phyloP scores from a whole-genome alignment of 1,140 invertebrate genomes.

The Acromyrmex echinatior region DNA sequence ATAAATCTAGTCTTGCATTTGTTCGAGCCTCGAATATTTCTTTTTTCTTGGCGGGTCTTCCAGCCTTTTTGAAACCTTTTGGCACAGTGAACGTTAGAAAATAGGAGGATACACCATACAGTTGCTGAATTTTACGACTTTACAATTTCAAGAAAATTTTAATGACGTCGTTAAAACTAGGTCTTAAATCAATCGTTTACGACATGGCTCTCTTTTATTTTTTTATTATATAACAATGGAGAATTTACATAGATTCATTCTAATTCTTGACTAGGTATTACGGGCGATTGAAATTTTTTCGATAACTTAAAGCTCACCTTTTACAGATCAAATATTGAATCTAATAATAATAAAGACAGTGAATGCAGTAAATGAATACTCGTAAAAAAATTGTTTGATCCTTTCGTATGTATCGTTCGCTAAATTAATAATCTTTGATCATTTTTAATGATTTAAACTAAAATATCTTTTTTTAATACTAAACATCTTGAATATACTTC shows the following conservation, averaged over 20 bases:
- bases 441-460: neutral
- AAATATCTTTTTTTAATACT: neutral
- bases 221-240: conserved; percentile 17
- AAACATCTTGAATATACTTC: neutral
- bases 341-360: neutral
- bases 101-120: conserved; percentile 66
- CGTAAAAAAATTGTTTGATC: neutral
- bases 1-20: neutral
- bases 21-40: neutral
- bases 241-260: neutral
- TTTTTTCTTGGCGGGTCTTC: neutral
- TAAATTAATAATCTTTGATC: conserved; percentile 18
- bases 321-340: neutral
- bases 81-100: neutral
- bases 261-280: neutral
- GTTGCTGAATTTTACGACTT: conserved; percentile 75
- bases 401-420: too few species aligned
- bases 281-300: neutral
- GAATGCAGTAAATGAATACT: neutral
- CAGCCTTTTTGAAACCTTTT: neutral
- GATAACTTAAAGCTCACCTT: neutral
- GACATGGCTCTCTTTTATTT: neutral
- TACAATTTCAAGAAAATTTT: conserved; percentile 78
- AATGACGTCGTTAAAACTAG: conserved; percentile 46
- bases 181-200: conserved; percentile 11